A percentile compares a stretch with the other conserved stretches of the same genome.
phyloP scores from a whole-genome alignment of 1,140 invertebrate genomes.

The Portunus trituberculatus region DNA sequence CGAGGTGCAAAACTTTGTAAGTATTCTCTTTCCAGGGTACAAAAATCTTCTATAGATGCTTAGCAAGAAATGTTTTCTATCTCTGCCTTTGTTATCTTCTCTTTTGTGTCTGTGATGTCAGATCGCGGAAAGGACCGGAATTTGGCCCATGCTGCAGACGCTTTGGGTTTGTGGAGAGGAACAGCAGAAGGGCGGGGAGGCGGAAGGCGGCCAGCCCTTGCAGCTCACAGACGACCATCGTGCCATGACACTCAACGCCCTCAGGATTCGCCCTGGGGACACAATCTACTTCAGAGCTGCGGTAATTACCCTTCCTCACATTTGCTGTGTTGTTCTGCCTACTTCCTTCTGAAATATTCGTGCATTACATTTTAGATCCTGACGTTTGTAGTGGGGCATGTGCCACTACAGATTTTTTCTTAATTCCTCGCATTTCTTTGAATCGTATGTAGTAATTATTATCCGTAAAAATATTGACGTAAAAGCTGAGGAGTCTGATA shows the following conservation, averaged over 20 bases:
- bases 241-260: constrained; percentile 75
- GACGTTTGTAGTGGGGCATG: too few species aligned
- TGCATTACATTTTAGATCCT: background rate
- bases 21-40: background rate
- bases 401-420: too few species aligned
- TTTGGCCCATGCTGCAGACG: constrained; percentile 77
- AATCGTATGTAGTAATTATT: too few species aligned
- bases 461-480: too few species aligned
- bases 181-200: constrained; percentile 29
- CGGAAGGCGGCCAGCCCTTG: constrained; percentile 39
- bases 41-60: too few species aligned
- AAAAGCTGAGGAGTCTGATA: too few species aligned
- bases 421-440: too few species aligned
- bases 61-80: background rate
- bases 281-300: constrained; percentile 77
- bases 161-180: constrained; percentile 71
- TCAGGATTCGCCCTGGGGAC: constrained; percentile 74
- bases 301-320: constrained; percentile 51
- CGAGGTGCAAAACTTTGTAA: constrained; percentile 77
- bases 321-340: background rate
- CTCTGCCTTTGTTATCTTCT: background rate
- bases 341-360: background rate
- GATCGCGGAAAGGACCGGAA: constrained; percentile 75
- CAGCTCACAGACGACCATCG: constrained; percentile 71
- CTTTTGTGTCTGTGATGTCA: background rate